These are phyloP conservation scores for Eidolon helvum DNA, from an alignment of 2,113 vertebrate species.

Conservation along the genomic window DNA sequence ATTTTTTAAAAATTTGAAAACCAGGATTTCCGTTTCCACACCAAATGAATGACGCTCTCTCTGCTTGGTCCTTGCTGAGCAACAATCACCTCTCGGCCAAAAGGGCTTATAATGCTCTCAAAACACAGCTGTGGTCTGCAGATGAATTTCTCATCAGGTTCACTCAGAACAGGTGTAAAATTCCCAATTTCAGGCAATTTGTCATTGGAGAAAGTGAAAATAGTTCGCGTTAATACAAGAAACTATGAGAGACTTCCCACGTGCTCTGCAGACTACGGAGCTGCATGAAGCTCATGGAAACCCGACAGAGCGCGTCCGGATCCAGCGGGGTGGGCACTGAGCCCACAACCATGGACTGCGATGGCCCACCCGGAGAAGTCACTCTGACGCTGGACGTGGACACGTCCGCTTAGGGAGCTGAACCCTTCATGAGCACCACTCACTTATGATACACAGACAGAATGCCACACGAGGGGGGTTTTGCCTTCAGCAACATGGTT, in stretches of 20 bases:
- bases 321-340: slow-evolving; percentile 39
- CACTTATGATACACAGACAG: slow-evolving; percentile 70
- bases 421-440: slow-evolving; percentile 77
- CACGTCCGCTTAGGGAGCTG: slow-evolving; percentile 73
- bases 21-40: background rate
- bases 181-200: slow-evolving; percentile 75
- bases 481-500: background rate
- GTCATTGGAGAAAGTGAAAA: slow-evolving; percentile 78
- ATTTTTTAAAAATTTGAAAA: background rate
- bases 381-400: slow-evolving; percentile 75
- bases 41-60: background rate
- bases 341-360: slow-evolving; percentile 52
- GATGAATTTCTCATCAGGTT: slow-evolving; percentile 65
- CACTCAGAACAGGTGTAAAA: slow-evolving; percentile 69
- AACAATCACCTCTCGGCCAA: slow-evolving; percentile 6
- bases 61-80: slow-evolving; percentile 8
- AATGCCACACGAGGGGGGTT: slow-evolving; percentile 28
- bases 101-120: slow-evolving; percentile 31
- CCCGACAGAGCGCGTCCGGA: slow-evolving; percentile 62
- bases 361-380: slow-evolving; percentile 74
- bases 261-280: background rate
- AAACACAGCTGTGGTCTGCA: slow-evolving; percentile 64
- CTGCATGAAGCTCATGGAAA: slow-evolving; percentile 52
- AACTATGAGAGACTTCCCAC: slow-evolving; percentile 50
- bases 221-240: slow-evolving; percentile 73